A percentile compares a stretch with the other conserved stretches of the same genome.
Evolutionary conservation across 92 coral and sea anemone genomes (phyloP).

Genomic region (Epizoanthus rinbou): DNA sequence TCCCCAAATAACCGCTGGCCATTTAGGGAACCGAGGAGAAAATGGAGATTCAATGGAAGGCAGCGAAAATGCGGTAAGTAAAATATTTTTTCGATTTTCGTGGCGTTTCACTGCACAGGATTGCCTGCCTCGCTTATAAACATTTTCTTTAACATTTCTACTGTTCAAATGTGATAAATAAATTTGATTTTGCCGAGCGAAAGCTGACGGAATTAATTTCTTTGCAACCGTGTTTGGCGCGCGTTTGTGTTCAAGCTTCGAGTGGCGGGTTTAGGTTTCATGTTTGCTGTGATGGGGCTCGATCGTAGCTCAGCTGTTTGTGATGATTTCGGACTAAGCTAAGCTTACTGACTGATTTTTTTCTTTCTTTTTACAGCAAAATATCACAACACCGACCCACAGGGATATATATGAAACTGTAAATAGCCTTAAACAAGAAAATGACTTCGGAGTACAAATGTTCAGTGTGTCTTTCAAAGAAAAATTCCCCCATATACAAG

Average conservation of each 20-base stretch:
- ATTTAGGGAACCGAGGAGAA: neutral
- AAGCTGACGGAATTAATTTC: neutral
- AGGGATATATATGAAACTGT: slow-evolving; percentile 9
- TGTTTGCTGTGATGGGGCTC: neutral
- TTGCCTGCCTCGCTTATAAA: slow-evolving; percentile 9
- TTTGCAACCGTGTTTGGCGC: neutral
- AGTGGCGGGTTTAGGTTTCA: neutral
- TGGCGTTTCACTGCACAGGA: neutral
- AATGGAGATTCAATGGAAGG: neutral
- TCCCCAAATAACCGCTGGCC: slow-evolving; percentile 24
- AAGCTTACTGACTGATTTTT: neutral
- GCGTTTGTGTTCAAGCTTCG: too few species aligned
- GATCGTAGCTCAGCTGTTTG: too few species aligned
- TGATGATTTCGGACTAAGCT: too few species aligned
- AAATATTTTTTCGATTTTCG: slow-evolving; percentile 15
- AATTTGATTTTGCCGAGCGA: neutral
- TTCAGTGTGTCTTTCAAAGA: slow-evolving; percentile 16
- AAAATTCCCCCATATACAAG: neutral
- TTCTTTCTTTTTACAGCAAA: slow-evolving; percentile 21
- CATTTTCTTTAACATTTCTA: slow-evolving; percentile 17
- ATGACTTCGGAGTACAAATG: slow-evolving; percentile 24
- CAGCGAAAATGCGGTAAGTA: slow-evolving; percentile 26
- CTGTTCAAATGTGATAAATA: neutral
- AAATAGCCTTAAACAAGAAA: slow-evolving; percentile 31
- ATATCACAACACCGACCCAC: slow-evolving; percentile 16